Conservation (phyloP, 2,888 invertebrate species). For the Philhelius pedissequus region DNA sequence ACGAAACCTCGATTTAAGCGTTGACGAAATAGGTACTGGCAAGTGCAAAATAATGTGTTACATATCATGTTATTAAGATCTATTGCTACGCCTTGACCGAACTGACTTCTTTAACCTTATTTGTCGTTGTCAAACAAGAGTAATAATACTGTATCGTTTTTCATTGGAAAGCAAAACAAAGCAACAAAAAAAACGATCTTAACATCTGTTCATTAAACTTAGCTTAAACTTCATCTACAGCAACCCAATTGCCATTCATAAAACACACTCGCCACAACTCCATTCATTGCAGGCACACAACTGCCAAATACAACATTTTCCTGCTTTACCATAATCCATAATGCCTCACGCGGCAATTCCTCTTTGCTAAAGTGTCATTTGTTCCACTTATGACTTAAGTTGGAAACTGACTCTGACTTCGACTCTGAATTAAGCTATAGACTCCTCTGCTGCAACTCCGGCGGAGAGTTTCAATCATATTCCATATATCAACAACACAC, state of each 20-base stretch:
- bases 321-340: conserved; percentile 54
- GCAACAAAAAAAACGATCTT: background rate
- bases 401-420: conserved; percentile 20
- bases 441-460: background rate
- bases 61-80: background rate
- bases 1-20: background rate
- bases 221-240: background rate
- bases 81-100: background rate
- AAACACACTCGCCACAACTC: conserved; percentile 29
- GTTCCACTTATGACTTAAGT: conserved; percentile 56
- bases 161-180: background rate
- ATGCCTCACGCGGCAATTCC: conserved; percentile 14
- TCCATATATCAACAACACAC: background rate
- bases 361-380: conserved; percentile 54
- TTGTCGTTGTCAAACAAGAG: conserved; percentile 1
- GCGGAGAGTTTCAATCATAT: conserved; percentile 8
- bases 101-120: conserved; percentile 19
- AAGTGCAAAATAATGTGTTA: conserved; percentile 3
- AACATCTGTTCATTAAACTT: conserved; percentile 35
- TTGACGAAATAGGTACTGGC: background rate
- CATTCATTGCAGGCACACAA: conserved; percentile 32
- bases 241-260: conserved; percentile 40
- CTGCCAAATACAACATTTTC: conserved; percentile 34
- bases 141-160: background rate
- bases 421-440: background rate